Evolutionary conservation across 1,140 invertebrate species (phyloP), one percentile per base, ranked within the genome.

Genomic region (Heliconius congener): DNA sequence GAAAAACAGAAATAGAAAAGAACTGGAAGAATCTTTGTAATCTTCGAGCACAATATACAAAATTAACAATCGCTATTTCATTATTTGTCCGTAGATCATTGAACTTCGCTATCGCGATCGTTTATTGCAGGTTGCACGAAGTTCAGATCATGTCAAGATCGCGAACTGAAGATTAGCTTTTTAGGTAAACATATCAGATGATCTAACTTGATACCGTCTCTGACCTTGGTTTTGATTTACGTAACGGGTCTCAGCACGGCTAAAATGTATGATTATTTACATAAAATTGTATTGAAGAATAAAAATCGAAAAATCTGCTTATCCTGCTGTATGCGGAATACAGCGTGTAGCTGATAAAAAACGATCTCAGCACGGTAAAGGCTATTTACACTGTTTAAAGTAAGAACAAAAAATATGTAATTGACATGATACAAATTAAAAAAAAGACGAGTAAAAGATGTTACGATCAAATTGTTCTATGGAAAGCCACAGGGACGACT

Each of bases 151-250:
- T 86, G 86, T 90, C 87, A 86, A 90, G 90, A 92, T 91, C 87
- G 87, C 87, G 85, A 91, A 82, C 85, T 77, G 34, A 74, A 86
- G 90, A 91, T 89, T 87, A 85, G 80, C 86, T 83, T 85, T 85
- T 91, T 89, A 87, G 87, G 89, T 87, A 91, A 92, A 90, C 88
- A 90, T 88, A 88, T 93, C 91, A 85, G 85, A 80, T 79, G 88
- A 91, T 88, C 87, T 87, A 66, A 82, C 83, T 87, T 77, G 70
- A 81, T 80, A 77, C 75, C 79, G 76, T 81, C 70, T 74, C 74
- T 84, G 84, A 83, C 86, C 86, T 88, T 85, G 82, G 84, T 85
- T 23, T 88, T 85, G 82, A 83, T 85, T 85, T 87, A 83, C 80
- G 79, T 91, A 91, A 90, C 91, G 89, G 90, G 60, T 76, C 71